Evolutionary conservation across 2,797 vertebrate genomes (phyloP), one percentile per base, ranked within the genome.

Genomic region (Hoplostethus atlanticus): DNA sequence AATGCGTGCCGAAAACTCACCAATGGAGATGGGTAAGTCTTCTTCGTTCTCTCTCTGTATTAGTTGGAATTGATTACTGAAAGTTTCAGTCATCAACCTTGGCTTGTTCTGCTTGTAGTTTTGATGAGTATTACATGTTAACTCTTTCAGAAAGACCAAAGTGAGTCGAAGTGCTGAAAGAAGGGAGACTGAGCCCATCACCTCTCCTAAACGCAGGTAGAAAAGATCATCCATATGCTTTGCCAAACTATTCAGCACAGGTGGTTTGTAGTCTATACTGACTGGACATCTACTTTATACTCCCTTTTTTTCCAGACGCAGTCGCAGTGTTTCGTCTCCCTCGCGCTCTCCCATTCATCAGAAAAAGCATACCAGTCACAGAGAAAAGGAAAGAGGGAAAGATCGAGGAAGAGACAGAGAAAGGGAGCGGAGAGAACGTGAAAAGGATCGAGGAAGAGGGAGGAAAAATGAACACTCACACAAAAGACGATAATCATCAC

Each of bases 1-100:
- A 96, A 89, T 0, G 68, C 84, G 11, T 93, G 95, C 81, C 91
- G 94, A 74, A 96, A 93, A 91, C 61, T 54, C 13, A 21, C 38
- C 0, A 77, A 80, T 31, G 70, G 80, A 64, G 64, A 83, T 1
- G 57, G 71, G 76, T 80, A 63, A 53, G 63, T 17, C 51, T 38
- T 0, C 11, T 17, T 51, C 34, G 38, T 12, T 44, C 21, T 30
- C 25, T 53, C 25, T 28, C 6, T 3, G 10, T 12, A 40, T 17
- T 57, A 10, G 15, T 57, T 36, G 16, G 13, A 36, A 36, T 34
- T n/a, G 28, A 12, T 34, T 16, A 7, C 30, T n/a, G 54, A 56
- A 56, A 56, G 16, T 34, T 56, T 36, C 54, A 16, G 13, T 16
- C 9, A 16, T n/a, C 6, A n/a, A 9, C 30, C 6, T 31, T 5